Evolutionary conservation across 2,888 invertebrate species (phyloP).

Genomic region (Bursaphelenchus okinawaensis): DNA sequence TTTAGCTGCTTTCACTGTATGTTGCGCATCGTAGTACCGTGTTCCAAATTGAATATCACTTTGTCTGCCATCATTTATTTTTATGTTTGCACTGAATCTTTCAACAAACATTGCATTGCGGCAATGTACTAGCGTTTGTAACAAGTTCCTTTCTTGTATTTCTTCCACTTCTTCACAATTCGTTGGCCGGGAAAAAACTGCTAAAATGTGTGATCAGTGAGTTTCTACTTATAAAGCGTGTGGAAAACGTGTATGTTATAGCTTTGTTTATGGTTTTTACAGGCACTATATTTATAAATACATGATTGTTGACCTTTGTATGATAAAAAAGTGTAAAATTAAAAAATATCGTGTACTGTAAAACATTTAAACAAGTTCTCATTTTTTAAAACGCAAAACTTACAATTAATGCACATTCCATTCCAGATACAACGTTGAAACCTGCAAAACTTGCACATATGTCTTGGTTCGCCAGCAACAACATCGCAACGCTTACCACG

Average conservation of each 20-base stretch:
- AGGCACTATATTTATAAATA: too few species aligned
- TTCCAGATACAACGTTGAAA: neutral
- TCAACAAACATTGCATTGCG: slow-evolving; percentile 10
- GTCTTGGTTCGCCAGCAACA: slow-evolving; percentile 1
- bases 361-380: neutral
- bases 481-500: slow-evolving; percentile 14
- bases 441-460: slow-evolving; percentile 9
- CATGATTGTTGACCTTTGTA: too few species aligned
- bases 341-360: neutral
- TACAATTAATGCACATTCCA: slow-evolving; percentile 11
- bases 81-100: slow-evolving; percentile 10
- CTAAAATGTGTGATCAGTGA: too few species aligned
- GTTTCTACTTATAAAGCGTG: too few species aligned
- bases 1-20: slow-evolving; percentile 1
- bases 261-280: too few species aligned
- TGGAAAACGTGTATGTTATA: too few species aligned
- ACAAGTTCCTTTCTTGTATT: neutral
- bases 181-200: slow-evolving; percentile 8
- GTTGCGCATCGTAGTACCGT: neutral
- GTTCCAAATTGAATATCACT: neutral
- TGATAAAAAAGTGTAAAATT: too few species aligned
- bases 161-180: slow-evolving; percentile 3
- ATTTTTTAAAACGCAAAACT: neutral
- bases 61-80: slow-evolving; percentile 7
- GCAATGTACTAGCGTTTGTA: slow-evolving; percentile 5